phyloP scores from a whole-genome alignment of 2,797 vertebrate genomes.

The Parambassis ranga region DNA sequence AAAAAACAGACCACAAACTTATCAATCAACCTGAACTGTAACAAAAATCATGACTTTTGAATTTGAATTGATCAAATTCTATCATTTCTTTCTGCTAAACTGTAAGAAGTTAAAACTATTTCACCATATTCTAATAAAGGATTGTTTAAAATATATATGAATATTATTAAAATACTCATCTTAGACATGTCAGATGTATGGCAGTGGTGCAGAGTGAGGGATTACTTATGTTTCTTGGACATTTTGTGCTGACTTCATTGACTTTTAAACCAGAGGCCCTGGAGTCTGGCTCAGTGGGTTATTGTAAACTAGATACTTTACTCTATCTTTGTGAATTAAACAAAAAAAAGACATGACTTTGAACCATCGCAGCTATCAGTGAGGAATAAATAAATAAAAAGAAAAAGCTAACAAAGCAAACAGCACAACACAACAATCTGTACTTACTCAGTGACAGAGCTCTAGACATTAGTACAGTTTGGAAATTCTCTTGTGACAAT shows the following conservation, averaged over 20 bases:
- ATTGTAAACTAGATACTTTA: slow-evolving; percentile 48
- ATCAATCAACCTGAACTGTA: no score
- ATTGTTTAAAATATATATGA: no score
- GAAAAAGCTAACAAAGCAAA: slow-evolving; percentile 56
- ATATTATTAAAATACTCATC: slow-evolving; percentile 9
- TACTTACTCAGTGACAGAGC: slow-evolving; percentile 61
- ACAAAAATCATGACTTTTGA: no score
- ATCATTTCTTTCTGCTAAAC: no score
- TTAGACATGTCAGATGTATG: not conserved
- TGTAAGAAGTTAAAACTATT: no score
- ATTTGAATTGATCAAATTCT: no score
- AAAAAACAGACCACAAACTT: no score
- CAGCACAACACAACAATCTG: slow-evolving; percentile 60
- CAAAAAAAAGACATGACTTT: slow-evolving; percentile 58
- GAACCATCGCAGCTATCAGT: slow-evolving; percentile 49
- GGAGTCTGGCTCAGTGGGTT: slow-evolving; percentile 29
- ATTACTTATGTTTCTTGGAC: not conserved
- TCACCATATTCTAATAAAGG: no score
- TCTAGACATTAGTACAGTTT: slow-evolving; percentile 96
- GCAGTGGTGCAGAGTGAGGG: not conserved
- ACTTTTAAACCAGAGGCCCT: slow-evolving; percentile 44
- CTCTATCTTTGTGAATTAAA: slow-evolving; percentile 46
- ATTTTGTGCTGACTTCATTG: not conserved
- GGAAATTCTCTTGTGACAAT: slow-evolving; percentile 94
- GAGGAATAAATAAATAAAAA: slow-evolving; percentile 22